Conservation (phyloP, 2,113 vertebrate species). For the Pogonocichla stellata region DNA sequence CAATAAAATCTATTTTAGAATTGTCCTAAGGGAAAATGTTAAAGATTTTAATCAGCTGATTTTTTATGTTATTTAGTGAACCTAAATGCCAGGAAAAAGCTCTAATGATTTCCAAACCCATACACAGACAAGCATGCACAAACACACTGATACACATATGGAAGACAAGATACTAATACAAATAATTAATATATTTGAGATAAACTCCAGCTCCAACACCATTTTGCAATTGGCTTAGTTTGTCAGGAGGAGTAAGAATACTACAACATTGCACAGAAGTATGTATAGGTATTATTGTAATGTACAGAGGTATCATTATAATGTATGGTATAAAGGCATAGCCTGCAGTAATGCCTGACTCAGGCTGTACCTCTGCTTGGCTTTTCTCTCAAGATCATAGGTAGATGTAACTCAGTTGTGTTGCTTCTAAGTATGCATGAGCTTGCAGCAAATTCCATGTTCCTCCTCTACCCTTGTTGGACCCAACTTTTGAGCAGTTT, state of each 20-base stretch:
- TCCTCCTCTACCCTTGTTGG: accelerated
- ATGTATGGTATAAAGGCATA: neutral
- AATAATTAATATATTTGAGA: neutral
- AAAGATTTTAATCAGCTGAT: neutral
- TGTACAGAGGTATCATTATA: neutral
- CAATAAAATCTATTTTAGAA: neutral
- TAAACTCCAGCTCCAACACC: neutral
- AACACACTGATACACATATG: neutral
- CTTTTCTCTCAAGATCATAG: neutral
- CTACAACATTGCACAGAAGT: neutral
- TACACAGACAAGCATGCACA: neutral
- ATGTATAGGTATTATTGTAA: neutral
- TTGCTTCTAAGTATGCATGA: neutral
- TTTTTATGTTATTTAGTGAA: neutral
- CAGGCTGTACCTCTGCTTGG: neutral
- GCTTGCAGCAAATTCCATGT: neutral
- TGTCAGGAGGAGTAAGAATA: neutral
- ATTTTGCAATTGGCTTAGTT: neutral
- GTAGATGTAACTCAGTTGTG: neutral
- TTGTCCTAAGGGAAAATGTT: neutral
- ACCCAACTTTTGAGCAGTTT: neutral
- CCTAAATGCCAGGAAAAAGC: neutral
- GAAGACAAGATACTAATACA: neutral
- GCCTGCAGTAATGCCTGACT: neutral
- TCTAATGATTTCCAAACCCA: neutral